Evolutionary conservation across 2,113 vertebrate genomes (phyloP), one percentile per base, ranked within the genome.

Genomic region (Ageneiosus marmoratus): DNA sequence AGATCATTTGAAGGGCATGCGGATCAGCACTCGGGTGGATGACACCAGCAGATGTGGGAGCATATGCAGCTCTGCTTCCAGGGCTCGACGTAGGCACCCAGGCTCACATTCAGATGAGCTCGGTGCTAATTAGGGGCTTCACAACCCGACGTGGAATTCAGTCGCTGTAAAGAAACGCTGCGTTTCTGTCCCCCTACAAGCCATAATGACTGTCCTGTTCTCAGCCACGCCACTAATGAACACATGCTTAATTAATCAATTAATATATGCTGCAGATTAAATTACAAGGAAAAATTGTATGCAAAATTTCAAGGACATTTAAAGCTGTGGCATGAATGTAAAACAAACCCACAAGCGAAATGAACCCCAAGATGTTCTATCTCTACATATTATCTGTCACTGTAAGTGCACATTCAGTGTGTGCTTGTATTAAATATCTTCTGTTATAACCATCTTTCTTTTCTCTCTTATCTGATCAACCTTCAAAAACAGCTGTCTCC

Each of bases 1-100:
- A 84, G 86, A 86, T 87, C 37, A 78, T 83, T 81, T 87, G 50
- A 86, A 84, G 87, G 83, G 32, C 77, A 69, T 46, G 50, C 53
- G 48, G 76, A 75, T 87, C 67, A 58, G 48, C 48, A 73, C 74
- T 69, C 46, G 20, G 70, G 84, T 63, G 69, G 41, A 79, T 79
- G 82, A 84, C 37, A 79, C 79, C 27, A 72, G 60, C 74, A 80
- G 85, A 89, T 85, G 76, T 84, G 84, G 50, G 56, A 77, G 83
- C 77, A 73, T 50, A 84, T 78, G 67, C 51, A 67, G 62, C 75
- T 50, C 29, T 70, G 60, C 82, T 69, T 53, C n/a, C 65, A 37
- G 75, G 65, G 27, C 76, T 72, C 44, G 18, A 62, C 5, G 37
- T 72, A 27, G 41, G 60, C 76, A 79, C 53, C 29, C 5, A 62